phyloP scores from a whole-genome alignment of 2,888 invertebrate species.

The Endomychus coccineus region DNA sequence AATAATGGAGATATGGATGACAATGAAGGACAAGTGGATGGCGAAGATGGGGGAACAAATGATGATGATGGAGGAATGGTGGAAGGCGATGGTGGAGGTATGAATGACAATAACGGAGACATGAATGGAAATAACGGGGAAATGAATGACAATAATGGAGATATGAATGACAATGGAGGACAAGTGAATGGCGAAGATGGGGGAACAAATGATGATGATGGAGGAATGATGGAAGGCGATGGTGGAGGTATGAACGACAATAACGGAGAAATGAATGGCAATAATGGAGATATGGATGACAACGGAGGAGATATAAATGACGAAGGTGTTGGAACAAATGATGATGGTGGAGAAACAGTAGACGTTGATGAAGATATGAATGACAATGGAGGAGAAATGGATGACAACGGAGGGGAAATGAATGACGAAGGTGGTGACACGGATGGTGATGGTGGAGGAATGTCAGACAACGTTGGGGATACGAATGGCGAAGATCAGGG shows the following conservation, averaged over 20 bases:
- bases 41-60: slow-evolving; percentile 11
- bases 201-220: slow-evolving; percentile 9
- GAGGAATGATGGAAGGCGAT: slow-evolving; percentile 34
- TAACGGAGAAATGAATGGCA: too few species aligned
- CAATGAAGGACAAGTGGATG: too few species aligned
- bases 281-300: slow-evolving; percentile 38
- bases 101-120: too few species aligned
- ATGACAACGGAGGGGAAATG: slow-evolving; percentile 19
- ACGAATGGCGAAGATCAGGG: too few species aligned
- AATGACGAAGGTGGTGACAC: slow-evolving; percentile 12
- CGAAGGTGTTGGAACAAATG: slow-evolving; percentile 13
- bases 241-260: slow-evolving; percentile 42
- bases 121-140: too few species aligned
- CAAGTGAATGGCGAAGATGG: slow-evolving; percentile 10
- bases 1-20: too few species aligned
- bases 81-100: slow-evolving; percentile 41
- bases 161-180: slow-evolving; percentile 33
- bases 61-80: slow-evolving; percentile 15
- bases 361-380: slow-evolving; percentile 14
- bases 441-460: slow-evolving; percentile 11
- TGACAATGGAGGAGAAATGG: slow-evolving; percentile 16
- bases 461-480: too few species aligned
- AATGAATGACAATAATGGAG: slow-evolving; percentile 35
- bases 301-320: slow-evolving; percentile 37
- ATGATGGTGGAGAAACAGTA: slow-evolving; percentile 5